Base-by-base conservation (phyloP, 2,797 vertebrate species). In the Melopsittacus undulatus region DNA sequence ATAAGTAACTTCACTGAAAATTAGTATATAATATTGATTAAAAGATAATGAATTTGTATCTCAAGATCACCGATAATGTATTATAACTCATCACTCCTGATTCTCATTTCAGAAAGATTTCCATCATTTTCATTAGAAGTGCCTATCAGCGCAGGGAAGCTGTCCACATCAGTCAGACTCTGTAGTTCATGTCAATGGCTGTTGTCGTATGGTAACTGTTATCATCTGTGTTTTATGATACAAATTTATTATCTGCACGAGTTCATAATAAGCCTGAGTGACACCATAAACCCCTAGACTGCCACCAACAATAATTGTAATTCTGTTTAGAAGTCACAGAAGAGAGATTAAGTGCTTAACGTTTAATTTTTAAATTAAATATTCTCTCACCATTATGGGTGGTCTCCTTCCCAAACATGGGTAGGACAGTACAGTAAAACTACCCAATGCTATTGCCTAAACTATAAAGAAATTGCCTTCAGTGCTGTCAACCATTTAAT, bases 341-440 rank as follows among this genome's bases (percentile, higher is more conserved):
- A 92, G 46, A 89, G 86, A 89, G 94, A 89, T 92, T 94, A 95
- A 92, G 54, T 81, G 83, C 49, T 89, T 64, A 66, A 79, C 51
- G 88, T 85, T 93, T 89, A 93, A 79, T 83, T 95, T 94, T 89
- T 81, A 87, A 95, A 92, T 83, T 3, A 82, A 95, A 94, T 87
- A 74, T 77, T 94, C 75, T 94, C 72, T 95, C 86, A 77, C 62
- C 90, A 1, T 87, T 94, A 94, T 89, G 93, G 93, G 95, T 97
- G 96, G 96, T 96, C 95, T 93, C 27, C 54, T 89, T 90, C 75
- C 75, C 73, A 76, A 88, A 74, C 72, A 19, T 29, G 67, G 32
- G 11, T 82, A 87, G 72, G 59, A 94, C 86, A 85, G 64, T 61
- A 42, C 61, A 64, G 70, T 61, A 74, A 52, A 21, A 7, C 51